Base-by-base conservation (phyloP, 2,888 invertebrate species). In the Odontothrips loti region DNA sequence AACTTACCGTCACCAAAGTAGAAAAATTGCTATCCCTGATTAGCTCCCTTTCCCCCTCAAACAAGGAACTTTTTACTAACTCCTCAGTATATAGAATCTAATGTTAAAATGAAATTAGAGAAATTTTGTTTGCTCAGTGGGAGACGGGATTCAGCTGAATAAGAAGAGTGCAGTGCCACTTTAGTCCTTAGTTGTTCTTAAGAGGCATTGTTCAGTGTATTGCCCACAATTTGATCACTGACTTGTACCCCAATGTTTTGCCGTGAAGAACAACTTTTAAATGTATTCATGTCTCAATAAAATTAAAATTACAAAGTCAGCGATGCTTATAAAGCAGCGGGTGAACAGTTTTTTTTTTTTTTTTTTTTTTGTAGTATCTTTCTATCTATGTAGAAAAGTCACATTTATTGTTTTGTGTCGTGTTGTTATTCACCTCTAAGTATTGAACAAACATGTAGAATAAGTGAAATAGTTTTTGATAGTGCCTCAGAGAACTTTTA, bases 1-100 rank as follows among this genome's bases (percentile, higher is more conserved):
- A 75, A 75, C 10, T 75, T 75, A 27, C 68, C 68, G 8, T 75
- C 68, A 75, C 68, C 68, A 4, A 75, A 75, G 68, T 75, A 75
- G 68, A 27, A n/a, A 23, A 75, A n/a, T 27, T 75, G n/a, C 68
- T 27, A 75, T 23, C 23, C 27, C 27, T 27, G 3, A 27, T 8
- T 12, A 23, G 23, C 23, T 27, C 23, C n/a, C 12, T 27, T 9
- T 23, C 27, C 27, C 12, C 27, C 12, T 27, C 23, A 75, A 75
- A 27, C 34, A 43, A 43, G 6, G 34, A 43, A 43, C 34, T 43
- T 43, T 43, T 43, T 43, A 43, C 2, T 43, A 43, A 43, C 34
- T 43, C 6, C 12, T 27, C 10, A 27, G 23, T 27, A 8, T 27
- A 8, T 23, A 12, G 27, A 75, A 8, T 23, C 11, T 23, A 20